Conservation (phyloP, 2,113 vertebrate genomes). For the Microcebus murinus region DNA sequence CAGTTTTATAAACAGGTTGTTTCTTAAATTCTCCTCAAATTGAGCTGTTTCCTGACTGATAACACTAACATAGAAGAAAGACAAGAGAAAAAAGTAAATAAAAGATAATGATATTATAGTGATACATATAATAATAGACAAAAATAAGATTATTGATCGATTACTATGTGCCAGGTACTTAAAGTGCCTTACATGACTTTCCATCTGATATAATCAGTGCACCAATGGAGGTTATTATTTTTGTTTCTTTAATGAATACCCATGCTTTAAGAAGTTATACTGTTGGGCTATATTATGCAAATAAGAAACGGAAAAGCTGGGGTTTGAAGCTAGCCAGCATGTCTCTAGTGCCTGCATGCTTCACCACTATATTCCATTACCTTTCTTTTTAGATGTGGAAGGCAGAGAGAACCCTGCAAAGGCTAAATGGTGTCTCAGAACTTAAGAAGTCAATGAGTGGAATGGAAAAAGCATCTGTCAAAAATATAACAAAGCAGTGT, state of each 20-base stretch:
- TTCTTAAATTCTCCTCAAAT: not conserved
- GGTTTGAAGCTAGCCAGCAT: not conserved
- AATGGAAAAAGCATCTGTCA: not conserved
- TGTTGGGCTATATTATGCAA: too few relatives aligned
- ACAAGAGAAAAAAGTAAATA: not conserved
- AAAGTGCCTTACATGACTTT: not conserved
- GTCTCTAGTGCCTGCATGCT: not conserved
- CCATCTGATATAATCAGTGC: not conserved
- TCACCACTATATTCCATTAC: not conserved
- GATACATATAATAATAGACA: not conserved
- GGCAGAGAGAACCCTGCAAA: not conserved
- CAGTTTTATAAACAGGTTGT: not conserved
- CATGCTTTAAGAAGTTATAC: not conserved
- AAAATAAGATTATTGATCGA: not conserved
- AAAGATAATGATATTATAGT: not conserved
- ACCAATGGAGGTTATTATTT: not conserved
- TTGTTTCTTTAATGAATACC: not conserved
- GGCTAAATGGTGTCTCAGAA: not conserved
- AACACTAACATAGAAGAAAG: not conserved
- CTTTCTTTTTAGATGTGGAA: not conserved
- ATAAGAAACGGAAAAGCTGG: not conserved
- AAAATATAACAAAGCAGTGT: not conserved
- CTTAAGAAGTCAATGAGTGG: not conserved
- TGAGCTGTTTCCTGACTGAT: not conserved
- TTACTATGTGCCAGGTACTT: not conserved